Evolutionary conservation across 2,113 vertebrate species (phyloP).

Genomic region (Gopherus evgoodei): DNA sequence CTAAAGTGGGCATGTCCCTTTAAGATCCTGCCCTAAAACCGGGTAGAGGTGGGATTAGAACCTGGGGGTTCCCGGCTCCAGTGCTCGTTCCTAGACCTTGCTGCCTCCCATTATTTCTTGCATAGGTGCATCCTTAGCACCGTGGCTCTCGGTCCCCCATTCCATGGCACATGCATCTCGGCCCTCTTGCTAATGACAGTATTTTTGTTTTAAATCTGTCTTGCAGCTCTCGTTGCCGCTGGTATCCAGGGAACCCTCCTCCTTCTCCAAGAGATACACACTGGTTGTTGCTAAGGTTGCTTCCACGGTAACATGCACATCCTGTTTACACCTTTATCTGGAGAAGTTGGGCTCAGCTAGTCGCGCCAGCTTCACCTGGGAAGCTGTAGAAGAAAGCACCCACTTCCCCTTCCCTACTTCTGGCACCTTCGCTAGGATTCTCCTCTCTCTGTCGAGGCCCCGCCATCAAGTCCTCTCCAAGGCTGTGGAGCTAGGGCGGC

Average conservation of each 20-base stretch:
- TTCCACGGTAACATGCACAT: constrained; percentile 84
- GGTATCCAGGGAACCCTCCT: constrained; percentile 76
- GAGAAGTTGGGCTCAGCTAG: constrained; percentile 77
- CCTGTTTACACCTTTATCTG: constrained; percentile 78
- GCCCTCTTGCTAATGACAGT: background rate
- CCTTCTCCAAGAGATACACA: constrained; percentile 73
- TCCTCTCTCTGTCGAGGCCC: background rate
- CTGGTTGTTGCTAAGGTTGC: constrained; percentile 78
- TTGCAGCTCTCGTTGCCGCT: constrained; percentile 76
- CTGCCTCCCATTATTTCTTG: background rate
- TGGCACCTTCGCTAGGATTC: background rate
- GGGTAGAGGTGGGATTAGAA: background rate
- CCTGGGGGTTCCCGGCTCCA: background rate
- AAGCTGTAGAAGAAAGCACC: constrained; percentile 44
- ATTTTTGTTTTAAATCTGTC: constrained; percentile 72
- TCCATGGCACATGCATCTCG: accelerated
- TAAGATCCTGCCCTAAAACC: background rate
- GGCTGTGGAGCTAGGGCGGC: background rate
- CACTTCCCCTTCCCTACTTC: background rate
- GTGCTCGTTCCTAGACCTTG: accelerated
- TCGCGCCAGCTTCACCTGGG: constrained; percentile 59
- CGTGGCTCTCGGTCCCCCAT: accelerated
- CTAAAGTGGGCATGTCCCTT: background rate
- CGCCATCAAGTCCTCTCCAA: background rate
- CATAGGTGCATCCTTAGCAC: background rate